Conservation (phyloP, 2,888 invertebrate species). For the Drosophila colorata region DNA sequence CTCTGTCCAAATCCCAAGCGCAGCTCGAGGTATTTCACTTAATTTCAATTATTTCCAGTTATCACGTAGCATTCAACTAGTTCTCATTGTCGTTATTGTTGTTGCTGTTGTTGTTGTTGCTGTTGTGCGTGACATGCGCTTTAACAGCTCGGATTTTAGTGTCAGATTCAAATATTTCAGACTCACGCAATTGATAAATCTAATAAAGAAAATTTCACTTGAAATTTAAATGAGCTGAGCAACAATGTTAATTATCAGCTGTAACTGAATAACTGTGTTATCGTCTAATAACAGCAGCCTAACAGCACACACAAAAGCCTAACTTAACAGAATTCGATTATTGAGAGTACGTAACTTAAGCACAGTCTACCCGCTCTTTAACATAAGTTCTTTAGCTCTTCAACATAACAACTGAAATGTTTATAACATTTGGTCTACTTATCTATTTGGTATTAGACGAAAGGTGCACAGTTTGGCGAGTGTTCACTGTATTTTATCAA, state of each 20-base stretch:
- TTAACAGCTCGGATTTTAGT: constrained; percentile 40
- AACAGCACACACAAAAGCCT: not conserved
- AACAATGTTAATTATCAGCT: not conserved
- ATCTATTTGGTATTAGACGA: too few species aligned
- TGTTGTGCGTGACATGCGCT: constrained; percentile 70
- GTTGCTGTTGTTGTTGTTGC: constrained; percentile 13
- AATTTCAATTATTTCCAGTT: constrained; percentile 32
- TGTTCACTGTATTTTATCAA: too few species aligned
- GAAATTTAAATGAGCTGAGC: not conserved
- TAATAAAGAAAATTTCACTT: constrained; percentile 38
- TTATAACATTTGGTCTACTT: not conserved
- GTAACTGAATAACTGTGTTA: not conserved
- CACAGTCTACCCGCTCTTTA: too few species aligned
- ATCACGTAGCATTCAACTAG: constrained; percentile 55
- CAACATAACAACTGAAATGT: not conserved
- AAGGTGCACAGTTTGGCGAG: too few species aligned
- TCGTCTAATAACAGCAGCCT: not conserved
- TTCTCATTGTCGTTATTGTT: constrained; percentile 31
- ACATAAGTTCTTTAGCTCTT: too few species aligned
- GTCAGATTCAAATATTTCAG: constrained; percentile 33
- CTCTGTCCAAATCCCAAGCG: constrained; percentile 20
- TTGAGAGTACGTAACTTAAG: too few species aligned
- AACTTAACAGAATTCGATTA: not conserved
- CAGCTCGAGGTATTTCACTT: constrained; percentile 19
- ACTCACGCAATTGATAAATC: constrained; percentile 17